phyloP scores from a whole-genome alignment of 2,797 vertebrate species.

The Octomys mimax region DNA sequence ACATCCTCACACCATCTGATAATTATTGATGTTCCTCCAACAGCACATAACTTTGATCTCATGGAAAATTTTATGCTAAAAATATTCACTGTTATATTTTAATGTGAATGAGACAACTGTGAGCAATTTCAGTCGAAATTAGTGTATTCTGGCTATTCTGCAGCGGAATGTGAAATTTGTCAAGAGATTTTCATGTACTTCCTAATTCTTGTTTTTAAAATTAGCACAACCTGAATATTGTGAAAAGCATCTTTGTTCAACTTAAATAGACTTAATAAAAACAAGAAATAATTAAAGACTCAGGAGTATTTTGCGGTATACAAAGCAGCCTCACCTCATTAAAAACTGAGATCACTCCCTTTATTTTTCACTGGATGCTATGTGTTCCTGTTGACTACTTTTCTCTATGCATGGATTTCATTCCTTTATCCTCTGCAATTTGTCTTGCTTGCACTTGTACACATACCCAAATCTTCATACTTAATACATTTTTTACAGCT shows the following conservation, averaged over 20 bases:
- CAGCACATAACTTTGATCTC: constrained; percentile 29
- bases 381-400: constrained; percentile 39
- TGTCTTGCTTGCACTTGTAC: constrained; percentile 55
- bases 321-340: constrained; percentile 30
- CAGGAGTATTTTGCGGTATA: not conserved
- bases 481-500: constrained; percentile 61
- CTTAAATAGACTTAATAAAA: constrained; percentile 47
- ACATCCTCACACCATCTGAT: constrained; percentile 1
- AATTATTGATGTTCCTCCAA: not conserved
- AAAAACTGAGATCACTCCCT: not conserved
- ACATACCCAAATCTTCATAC: not conserved
- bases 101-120: constrained; percentile 18
- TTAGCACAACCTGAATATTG: constrained; percentile 52
- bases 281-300: constrained; percentile 54
- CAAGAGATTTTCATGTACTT: constrained; percentile 44
- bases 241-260: constrained; percentile 53
- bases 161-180: not conserved
- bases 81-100: constrained; percentile 31
- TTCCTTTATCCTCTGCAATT: constrained; percentile 35
- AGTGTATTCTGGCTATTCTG: not conserved
- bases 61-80: constrained; percentile 34
- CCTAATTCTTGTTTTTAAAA: constrained; percentile 18
- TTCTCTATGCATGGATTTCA: not conserved
- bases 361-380: constrained; percentile 20
- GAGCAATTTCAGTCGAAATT: not conserved